Base-by-base conservation (phyloP, 1,140 invertebrate genomes). In the Oryzaephilus surinamensis region DNA sequence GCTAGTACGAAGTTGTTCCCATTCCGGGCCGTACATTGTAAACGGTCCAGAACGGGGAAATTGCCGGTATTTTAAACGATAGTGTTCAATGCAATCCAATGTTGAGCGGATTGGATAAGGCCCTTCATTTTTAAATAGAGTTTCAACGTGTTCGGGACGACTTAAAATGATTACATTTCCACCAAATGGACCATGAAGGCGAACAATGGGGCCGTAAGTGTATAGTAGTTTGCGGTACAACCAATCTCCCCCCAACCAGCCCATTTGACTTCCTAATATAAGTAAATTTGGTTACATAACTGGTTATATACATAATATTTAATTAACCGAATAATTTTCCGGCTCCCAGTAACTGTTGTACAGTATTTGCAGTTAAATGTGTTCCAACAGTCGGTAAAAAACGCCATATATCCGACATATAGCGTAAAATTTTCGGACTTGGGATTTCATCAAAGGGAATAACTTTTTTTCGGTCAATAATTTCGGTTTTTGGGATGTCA, bases 201-300 rank as follows among this genome's bases (percentile, higher is more conserved):
- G 61, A 3, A 77, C 75, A 5, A 79, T 65, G 0, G 74, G 72
- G 2, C 76, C 76, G 38, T 77, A 77, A 45, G 73, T 63, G 32
- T 77, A 67, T 39, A 77, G 74, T 1, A 77, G 52, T 32, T 62
- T 66, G 34, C 55, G 50, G 38, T 59, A 58, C 18, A 60, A 46
- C 16, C 41, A 32, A 34, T 50, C 32, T 28, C 58, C 58, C 10
- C 55, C 55, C 24, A 49, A 46, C 55, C 55, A 62, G 35, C 45
- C 55, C 4, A 59, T 32, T 24, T 58, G 45, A 21, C 52, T 53
- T 19, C 55, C 56, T 60, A 43, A 39, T 11, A 33, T 12, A 12
- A 11, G 5, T 16, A 37, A 32, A 19, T 10, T 26, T 30, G n/a
- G 12, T 37, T 14, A 18, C 4, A 16, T 31, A 13, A n/a, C 5